These are phyloP conservation scores for Vanessa atalanta DNA, from an alignment of 1,140 invertebrate genomes.

Conservation along the genomic window DNA sequence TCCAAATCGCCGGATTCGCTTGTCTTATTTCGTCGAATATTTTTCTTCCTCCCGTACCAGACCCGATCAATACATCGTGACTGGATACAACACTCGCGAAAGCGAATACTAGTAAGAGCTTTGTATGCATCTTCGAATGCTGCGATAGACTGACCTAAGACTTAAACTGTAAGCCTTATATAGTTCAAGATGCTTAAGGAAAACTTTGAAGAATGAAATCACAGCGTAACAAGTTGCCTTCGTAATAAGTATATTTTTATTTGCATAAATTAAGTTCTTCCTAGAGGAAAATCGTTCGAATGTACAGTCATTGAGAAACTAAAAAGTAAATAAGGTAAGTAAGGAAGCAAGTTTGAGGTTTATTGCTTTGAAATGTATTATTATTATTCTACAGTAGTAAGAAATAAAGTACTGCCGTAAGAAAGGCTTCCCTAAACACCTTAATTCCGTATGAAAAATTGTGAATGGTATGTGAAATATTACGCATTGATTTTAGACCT, in stretches of 20 bases:
- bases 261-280: constrained; percentile 59
- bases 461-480: too few species aligned
- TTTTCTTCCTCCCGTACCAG: constrained; percentile 47
- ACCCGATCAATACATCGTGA: constrained; percentile 54
- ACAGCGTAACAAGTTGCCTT: constrained; percentile 49
- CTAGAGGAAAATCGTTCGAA: constrained; percentile 65
- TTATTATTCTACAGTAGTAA: neutral
- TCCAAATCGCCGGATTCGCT: constrained; percentile 67
- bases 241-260: constrained; percentile 61
- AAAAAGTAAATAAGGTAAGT: too few species aligned
- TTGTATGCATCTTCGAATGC: constrained; percentile 53
- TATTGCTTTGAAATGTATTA: constrained; percentile 10
- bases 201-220: constrained; percentile 56
- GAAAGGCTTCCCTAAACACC: too few species aligned
- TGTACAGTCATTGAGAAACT: constrained; percentile 61
- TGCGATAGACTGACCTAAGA: constrained; percentile 37
- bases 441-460: too few species aligned
- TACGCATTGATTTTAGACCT: too few species aligned
- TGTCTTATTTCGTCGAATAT: constrained; percentile 57
- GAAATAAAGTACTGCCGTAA: too few species aligned
- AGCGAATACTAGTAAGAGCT: constrained; percentile 46
- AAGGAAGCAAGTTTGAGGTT: constrained; percentile 18
- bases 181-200: constrained; percentile 56
- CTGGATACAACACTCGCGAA: constrained; percentile 43
- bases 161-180: constrained; percentile 44